Evolutionary conservation across 2,888 invertebrate genomes (phyloP).

Genomic region (Epiblema foenella): DNA sequence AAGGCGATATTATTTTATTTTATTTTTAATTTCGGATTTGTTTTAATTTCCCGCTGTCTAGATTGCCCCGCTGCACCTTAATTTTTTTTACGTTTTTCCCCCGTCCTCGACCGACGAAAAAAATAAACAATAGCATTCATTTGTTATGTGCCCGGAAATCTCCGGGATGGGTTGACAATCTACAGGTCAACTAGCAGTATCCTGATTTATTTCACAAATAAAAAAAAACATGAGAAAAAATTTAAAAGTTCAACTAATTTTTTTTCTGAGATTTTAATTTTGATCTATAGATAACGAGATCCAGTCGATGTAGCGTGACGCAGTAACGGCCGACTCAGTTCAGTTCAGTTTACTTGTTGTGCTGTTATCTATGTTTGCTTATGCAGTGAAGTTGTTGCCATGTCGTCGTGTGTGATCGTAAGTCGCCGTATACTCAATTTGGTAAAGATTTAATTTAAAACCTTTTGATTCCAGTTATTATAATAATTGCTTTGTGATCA

Average conservation of each 20-base stretch:
- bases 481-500: constrained; percentile 2
- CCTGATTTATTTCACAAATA: too few species aligned
- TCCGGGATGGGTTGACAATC: too few species aligned
- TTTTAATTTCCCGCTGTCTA: too few species aligned
- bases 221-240: too few species aligned
- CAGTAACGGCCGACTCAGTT: constrained; percentile 52
- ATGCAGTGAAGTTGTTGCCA: constrained; percentile 5
- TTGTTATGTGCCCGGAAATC: too few species aligned
- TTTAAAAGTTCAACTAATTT: neutral
- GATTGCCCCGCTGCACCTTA: too few species aligned
- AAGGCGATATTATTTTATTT: too few species aligned
- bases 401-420: constrained; percentile 58
- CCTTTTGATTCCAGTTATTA: constrained; percentile 2
- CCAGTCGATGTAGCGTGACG: constrained; percentile 60
- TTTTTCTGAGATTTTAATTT: neutral
- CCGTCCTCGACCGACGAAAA: too few species aligned
- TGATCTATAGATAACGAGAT: constrained; percentile 18
- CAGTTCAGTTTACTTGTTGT: neutral
- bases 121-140: too few species aligned
- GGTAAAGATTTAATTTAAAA: neutral
- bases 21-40: too few species aligned
- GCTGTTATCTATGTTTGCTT: neutral
- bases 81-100: too few species aligned
- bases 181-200: too few species aligned
- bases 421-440: constrained; percentile 41